A percentile compares a stretch with the other conserved stretches of the same genome.
Conservation (phyloP, 2,888 invertebrate genomes). For the Hirtodrosophila duncani region DNA sequence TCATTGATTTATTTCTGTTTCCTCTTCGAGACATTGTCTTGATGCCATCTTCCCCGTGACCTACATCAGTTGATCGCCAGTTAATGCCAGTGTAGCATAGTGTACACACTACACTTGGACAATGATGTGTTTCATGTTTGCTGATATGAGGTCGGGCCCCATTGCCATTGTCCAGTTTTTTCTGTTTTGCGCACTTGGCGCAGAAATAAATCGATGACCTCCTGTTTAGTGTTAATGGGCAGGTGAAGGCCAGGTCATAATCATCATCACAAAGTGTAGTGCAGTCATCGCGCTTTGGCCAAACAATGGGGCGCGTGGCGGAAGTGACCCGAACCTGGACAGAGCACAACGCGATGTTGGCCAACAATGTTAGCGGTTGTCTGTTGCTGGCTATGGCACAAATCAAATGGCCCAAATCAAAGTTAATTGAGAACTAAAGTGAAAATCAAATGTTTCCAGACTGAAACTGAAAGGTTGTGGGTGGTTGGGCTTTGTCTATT, state of each 20-base stretch:
- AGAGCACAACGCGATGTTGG: conserved; percentile 19
- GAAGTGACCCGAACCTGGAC: conserved; percentile 58
- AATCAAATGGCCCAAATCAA: conserved; percentile 72
- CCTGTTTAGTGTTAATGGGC: conserved; percentile 59
- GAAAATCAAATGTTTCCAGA: conserved; percentile 63
- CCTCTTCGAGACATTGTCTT: no score
- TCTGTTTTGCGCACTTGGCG: conserved; percentile 42
- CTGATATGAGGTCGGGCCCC: neutral
- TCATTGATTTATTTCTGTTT: no score
- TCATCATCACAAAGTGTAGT: conserved; percentile 25
- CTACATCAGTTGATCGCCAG: no score
- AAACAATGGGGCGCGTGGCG: conserved; percentile 34
- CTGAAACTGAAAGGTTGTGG: conserved; percentile 5
- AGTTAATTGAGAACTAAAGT: conserved; percentile 74
- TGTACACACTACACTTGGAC: no score
- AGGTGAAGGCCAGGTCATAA: conserved; percentile 58
- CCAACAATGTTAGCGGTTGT: conserved; percentile 63
- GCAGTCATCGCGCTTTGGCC: conserved; percentile 7
- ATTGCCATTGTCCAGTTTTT: conserved; percentile 36
- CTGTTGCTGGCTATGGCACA: conserved; percentile 33
- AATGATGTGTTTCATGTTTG: conserved; percentile 10
- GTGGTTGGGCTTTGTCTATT: conserved; percentile 33
- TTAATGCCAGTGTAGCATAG: no score
- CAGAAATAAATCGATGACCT: conserved; percentile 58
- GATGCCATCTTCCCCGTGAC: no score